Evolutionary conservation across 2,888 invertebrate species (phyloP).

Genomic region (Erpobdella octoculata): DNA sequence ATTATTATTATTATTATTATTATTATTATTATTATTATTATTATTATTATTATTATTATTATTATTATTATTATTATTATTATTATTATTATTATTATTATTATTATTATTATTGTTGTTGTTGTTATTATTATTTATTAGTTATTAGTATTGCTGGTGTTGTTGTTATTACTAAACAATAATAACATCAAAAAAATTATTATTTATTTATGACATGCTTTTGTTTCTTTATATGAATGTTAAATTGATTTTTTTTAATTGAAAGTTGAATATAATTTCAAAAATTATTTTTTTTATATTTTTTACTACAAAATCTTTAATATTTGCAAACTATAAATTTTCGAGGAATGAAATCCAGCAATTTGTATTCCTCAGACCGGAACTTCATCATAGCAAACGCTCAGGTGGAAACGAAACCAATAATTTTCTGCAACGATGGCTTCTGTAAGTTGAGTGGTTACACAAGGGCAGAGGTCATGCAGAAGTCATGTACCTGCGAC

Average conservation of each 20-base stretch:
- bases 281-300: neutral
- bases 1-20: neutral
- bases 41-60: conserved; percentile 5
- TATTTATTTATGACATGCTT: too few relatives aligned
- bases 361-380: conserved; percentile 66
- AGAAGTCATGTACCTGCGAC: conserved; percentile 67
- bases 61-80: too few relatives aligned
- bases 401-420: conserved; percentile 63
- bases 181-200: too few relatives aligned
- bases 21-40: neutral
- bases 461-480: conserved; percentile 73
- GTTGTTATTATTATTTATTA: too few relatives aligned
- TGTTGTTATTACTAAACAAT: too few relatives aligned
- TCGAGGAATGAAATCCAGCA: too few relatives aligned
- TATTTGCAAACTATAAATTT: neutral
- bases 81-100: too few relatives aligned
- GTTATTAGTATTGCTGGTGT: too few relatives aligned
- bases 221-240: neutral
- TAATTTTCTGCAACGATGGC: conserved; percentile 76
- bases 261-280: neutral
- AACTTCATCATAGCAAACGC: conserved; percentile 75
- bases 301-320: neutral
- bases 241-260: neutral
- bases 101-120: too few relatives aligned
- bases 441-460: conserved; percentile 70